Conservation (phyloP, 2,113 vertebrate genomes). For the Amphiprion percula region DNA sequence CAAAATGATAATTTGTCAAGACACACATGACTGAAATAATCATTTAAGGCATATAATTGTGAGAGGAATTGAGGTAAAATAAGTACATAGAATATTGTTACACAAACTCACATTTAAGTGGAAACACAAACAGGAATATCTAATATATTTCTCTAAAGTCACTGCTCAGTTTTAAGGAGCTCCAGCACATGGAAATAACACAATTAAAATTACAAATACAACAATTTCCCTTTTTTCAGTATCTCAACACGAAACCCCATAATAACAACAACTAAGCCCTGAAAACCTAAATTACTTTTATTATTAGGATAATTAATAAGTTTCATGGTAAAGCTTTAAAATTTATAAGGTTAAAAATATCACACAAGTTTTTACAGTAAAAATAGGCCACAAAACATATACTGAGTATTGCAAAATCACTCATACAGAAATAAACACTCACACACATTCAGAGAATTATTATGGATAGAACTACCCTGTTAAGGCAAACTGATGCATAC, state of each 20-base stretch:
- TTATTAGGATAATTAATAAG: not conserved
- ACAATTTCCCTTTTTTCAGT: not conserved
- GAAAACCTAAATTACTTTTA: not conserved
- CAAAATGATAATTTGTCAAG: conserved; percentile 9
- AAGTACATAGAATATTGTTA: not conserved
- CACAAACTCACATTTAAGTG: not conserved
- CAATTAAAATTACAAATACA: not conserved
- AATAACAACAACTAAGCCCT: not conserved
- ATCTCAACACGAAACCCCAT: too few species aligned
- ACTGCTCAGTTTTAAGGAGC: too few species aligned
- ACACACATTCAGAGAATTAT: not conserved
- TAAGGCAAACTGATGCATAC: not conserved
- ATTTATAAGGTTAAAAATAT: not conserved
- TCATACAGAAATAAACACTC: not conserved
- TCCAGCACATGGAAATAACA: not conserved
- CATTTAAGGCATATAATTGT: not conserved
- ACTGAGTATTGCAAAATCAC: not conserved
- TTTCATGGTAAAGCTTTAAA: not conserved
- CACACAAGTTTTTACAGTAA: not conserved
- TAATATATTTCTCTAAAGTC: not conserved
- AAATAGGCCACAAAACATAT: not conserved
- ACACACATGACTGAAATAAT: not conserved
- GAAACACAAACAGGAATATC: not conserved
- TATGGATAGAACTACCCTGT: not conserved
- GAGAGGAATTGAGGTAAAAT: conserved; percentile 1